These are phyloP conservation scores for Myotis vivesi DNA, from an alignment of 2,797 vertebrate species.

Conservation along the genomic window DNA sequence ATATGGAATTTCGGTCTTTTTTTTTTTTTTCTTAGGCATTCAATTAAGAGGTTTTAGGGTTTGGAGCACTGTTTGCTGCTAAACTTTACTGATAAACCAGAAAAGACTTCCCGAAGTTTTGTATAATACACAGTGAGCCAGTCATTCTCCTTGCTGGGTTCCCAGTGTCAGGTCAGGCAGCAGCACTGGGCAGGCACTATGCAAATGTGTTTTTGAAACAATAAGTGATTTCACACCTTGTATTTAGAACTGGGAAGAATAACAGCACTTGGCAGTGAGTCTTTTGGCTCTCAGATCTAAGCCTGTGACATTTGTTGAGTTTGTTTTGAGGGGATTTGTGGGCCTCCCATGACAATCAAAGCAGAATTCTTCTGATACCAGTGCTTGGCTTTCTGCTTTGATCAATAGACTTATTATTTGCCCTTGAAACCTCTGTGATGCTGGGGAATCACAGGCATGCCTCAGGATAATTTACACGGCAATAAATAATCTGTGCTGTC, in stretches of 20 bases:
- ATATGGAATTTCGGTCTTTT: not conserved
- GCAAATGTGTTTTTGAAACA: slow-evolving; percentile 29
- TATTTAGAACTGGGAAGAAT: not conserved
- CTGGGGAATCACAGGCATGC: slow-evolving; percentile 51
- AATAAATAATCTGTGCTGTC: slow-evolving; percentile 56
- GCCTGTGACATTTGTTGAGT: slow-evolving; percentile 48
- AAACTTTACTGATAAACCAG: slow-evolving; percentile 24
- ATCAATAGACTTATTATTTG: slow-evolving; percentile 65
- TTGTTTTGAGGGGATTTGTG: slow-evolving; percentile 39
- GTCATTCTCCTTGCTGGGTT: not conserved
- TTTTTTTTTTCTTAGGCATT: not conserved
- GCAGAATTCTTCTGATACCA: slow-evolving; percentile 62
- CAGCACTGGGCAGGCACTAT: not conserved
- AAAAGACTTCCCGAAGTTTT: slow-evolving; percentile 30
- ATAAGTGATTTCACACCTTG: slow-evolving; percentile 1
- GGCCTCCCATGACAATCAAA: slow-evolving; percentile 14
- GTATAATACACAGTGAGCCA: not conserved
- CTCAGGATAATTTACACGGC: slow-evolving; percentile 64
- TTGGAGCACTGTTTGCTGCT: slow-evolving; percentile 17
- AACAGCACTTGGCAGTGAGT: not conserved
- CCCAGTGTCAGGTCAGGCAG: not conserved
- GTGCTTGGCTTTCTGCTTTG: slow-evolving; percentile 54
- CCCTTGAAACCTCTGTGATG: slow-evolving; percentile 58
- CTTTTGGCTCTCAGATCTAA: slow-evolving; percentile 16
- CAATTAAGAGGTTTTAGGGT: not conserved